A percentile compares a stretch with the other conserved stretches of the same genome.
Evolutionary conservation across 2,113 vertebrate species (phyloP).

Genomic region (Onychorhynchus coronatus): DNA sequence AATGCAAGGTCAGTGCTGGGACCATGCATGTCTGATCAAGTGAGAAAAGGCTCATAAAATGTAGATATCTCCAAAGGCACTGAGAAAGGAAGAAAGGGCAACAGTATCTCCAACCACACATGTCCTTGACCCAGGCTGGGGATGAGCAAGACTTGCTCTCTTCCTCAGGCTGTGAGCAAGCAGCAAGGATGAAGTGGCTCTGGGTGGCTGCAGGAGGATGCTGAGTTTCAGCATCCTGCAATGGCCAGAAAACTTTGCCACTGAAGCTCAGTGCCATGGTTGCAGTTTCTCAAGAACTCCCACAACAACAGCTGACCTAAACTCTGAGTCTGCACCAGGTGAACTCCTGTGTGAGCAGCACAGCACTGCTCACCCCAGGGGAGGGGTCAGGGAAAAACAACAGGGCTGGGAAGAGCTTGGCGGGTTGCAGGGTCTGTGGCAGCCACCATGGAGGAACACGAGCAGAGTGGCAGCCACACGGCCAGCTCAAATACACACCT

Average conservation of each 20-base stretch:
- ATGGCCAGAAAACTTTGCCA: neutral
- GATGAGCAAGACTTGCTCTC: neutral
- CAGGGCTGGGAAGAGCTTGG: neutral
- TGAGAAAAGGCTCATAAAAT: neutral
- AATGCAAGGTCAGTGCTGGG: rapidly evolving
- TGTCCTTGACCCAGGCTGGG: neutral
- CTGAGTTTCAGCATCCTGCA: neutral
- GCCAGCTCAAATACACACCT: neutral
- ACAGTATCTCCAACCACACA: neutral
- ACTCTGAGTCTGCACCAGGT: neutral
- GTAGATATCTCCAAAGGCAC: neutral
- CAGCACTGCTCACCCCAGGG: neutral
- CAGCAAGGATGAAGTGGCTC: neutral
- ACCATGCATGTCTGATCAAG: neutral
- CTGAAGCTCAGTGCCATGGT: neutral
- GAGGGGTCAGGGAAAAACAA: neutral
- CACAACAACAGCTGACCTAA: neutral
- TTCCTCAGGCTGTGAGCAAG: neutral
- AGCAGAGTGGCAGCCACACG: neutral
- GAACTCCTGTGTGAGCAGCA: neutral
- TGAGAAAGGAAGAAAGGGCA: neutral
- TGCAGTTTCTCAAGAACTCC: neutral
- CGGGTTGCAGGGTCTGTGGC: rapidly evolving
- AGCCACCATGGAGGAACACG: neutral
- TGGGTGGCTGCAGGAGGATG: neutral